phyloP scores from a whole-genome alignment of 2,797 vertebrate genomes.

The Vultur gryphus region DNA sequence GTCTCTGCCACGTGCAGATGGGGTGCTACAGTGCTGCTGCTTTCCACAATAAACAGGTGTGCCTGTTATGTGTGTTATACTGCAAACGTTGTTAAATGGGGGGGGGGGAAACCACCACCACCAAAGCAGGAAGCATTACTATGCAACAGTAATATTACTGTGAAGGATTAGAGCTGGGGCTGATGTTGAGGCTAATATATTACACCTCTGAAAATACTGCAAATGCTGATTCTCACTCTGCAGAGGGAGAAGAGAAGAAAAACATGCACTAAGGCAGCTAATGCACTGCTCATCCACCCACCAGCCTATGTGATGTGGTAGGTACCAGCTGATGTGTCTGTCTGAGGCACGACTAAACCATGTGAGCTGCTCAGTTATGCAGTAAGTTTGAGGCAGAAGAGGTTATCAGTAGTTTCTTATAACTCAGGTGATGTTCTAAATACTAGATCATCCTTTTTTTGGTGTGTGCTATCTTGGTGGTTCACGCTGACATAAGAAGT shows the following conservation, averaged over 20 bases:
- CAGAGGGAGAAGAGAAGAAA: not conserved
- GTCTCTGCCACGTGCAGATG: not conserved
- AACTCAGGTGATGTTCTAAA: not conserved
- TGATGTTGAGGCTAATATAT: not conserved
- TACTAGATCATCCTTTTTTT: not conserved
- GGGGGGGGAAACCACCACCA: too few species aligned
- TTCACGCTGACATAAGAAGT: not conserved
- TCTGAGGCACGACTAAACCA: not conserved
- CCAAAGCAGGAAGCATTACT: not conserved
- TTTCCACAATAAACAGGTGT: not conserved
- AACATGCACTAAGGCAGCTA: not conserved
- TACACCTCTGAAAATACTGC: not conserved
- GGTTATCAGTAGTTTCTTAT: not conserved
- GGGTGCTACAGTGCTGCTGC: not conserved
- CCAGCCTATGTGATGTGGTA: not conserved
- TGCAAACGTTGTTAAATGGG: not conserved
- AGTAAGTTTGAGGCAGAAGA: not conserved
- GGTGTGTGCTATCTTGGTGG: not conserved
- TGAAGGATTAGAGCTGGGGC: not conserved
- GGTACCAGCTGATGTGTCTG: not conserved
- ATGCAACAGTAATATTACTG: not conserved
- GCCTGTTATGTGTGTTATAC: not conserved
- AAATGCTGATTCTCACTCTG: not conserved
- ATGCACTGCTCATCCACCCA: not conserved
- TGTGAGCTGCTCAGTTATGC: not conserved